Evolutionary conservation across 2,888 invertebrate species (phyloP).

Genomic region (Caenorhabditis wallacei): DNA sequence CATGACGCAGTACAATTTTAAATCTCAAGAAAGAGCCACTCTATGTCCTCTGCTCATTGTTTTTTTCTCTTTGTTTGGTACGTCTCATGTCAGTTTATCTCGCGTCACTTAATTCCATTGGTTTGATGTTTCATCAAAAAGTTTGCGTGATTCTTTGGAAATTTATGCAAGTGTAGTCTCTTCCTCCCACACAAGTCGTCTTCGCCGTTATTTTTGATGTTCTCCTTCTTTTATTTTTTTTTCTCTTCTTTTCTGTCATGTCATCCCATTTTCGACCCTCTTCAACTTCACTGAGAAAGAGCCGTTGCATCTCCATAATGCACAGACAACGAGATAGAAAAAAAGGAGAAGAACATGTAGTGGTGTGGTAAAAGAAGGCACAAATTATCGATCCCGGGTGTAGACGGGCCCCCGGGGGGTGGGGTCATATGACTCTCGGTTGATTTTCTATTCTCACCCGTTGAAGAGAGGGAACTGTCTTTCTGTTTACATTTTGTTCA

Average conservation of each 20-base stretch:
- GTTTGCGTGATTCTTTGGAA: constrained; percentile 33
- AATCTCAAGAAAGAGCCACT: not conserved
- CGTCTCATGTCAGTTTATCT: constrained; percentile 7
- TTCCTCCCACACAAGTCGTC: constrained; percentile 5
- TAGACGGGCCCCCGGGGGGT: not conserved
- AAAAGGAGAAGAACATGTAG: constrained; percentile 15
- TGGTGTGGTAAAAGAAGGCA: constrained; percentile 24
- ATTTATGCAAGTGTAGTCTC: constrained; percentile 45
- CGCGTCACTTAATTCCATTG: not conserved
- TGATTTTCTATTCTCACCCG: constrained; percentile 27
- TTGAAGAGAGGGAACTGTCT: constrained; percentile 6
- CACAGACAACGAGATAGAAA: constrained; percentile 29
- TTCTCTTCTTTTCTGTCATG: constrained; percentile 27
- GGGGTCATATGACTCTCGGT: constrained; percentile 20
- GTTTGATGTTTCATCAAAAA: constrained; percentile 4
- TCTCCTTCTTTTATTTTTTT: constrained; percentile 3
- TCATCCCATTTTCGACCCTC: constrained; percentile 45
- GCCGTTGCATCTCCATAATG: constrained; percentile 40
- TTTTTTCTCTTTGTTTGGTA: too few relatives aligned
- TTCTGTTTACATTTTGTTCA: constrained; percentile 22
- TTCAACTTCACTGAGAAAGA: constrained; percentile 13
- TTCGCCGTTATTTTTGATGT: constrained; percentile 43
- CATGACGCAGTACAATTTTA: not conserved
- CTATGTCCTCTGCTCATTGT: not conserved
- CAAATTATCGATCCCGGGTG: constrained; percentile 19